Conservation (phyloP, 37 sponge, comb jelly and placozoan species). For the Axinella damicornis region DNA sequence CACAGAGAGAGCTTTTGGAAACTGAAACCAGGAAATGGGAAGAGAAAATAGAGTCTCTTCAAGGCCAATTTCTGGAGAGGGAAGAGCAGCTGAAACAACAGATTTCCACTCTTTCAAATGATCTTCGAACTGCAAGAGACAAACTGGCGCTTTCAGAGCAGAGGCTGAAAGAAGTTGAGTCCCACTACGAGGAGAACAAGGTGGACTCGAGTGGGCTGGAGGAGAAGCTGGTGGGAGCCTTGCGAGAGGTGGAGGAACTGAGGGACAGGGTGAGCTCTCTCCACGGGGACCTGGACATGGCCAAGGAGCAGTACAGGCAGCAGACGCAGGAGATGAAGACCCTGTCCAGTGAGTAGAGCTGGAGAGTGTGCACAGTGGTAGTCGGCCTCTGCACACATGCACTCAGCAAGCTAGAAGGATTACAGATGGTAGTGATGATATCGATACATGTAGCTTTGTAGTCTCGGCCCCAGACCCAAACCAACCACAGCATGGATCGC, state of each 20-base stretch:
- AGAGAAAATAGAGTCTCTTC: constrained; percentile 7
- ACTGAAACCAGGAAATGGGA: constrained; percentile 18
- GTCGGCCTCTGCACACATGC: not conserved
- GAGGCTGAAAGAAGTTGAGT: constrained; percentile 45
- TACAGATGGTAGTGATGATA: too few species aligned
- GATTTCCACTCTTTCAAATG: constrained; percentile 55
- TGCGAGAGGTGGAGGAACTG: constrained; percentile 17
- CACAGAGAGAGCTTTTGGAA: constrained; percentile 6
- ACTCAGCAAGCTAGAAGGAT: too few species aligned
- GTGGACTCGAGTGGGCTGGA: not conserved
- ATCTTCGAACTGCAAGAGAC: constrained; percentile 62
- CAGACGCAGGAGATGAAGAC: constrained; percentile 58
- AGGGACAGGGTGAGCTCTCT: not conserved
- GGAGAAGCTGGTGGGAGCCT: constrained; percentile 22
- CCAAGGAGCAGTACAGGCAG: constrained; percentile 45
- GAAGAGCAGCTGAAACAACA: constrained; percentile 41
- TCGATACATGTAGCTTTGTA: too few species aligned
- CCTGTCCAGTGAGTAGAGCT: constrained; percentile 50
- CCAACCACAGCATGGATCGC: too few species aligned
- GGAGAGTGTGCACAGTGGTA: not conserved
- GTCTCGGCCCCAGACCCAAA: too few species aligned
- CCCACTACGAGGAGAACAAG: constrained; percentile 28
- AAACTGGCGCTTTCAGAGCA: constrained; percentile 62
- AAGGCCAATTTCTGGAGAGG: constrained; percentile 5
- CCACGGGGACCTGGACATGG: constrained; percentile 38